These are phyloP conservation scores for Vanessa atalanta DNA, from an alignment of 1,140 invertebrate genomes.

Conservation along the genomic window DNA sequence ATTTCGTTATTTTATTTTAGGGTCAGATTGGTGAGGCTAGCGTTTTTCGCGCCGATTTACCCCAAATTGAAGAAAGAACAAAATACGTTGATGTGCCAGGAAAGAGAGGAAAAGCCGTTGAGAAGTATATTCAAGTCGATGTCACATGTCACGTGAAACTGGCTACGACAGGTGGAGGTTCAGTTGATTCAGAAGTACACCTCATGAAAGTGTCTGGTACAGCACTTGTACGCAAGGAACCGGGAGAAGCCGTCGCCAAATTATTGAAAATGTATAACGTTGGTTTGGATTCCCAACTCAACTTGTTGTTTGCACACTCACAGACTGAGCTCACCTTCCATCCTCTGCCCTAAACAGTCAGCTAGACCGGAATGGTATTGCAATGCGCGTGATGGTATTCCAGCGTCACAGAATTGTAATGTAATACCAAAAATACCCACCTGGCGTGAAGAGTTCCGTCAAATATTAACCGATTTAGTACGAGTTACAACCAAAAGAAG, in stretches of 20 bases:
- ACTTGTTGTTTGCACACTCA: constrained; percentile 83
- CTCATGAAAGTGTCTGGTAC: constrained; percentile 85
- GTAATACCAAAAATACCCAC: constrained; percentile 60
- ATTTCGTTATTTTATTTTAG: constrained; percentile 38
- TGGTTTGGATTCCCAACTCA: constrained; percentile 85
- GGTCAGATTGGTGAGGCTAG: constrained; percentile 83
- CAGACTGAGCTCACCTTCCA: constrained; percentile 84
- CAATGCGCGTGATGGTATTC: constrained; percentile 47
- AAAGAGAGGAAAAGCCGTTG: constrained; percentile 78
- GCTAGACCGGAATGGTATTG: constrained; percentile 61
- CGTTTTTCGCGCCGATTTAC: constrained; percentile 84
- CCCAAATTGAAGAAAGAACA: constrained; percentile 83
- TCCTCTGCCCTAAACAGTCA: constrained; percentile 73
- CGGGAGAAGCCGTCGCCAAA: constrained; percentile 75
- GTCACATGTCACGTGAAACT: constrained; percentile 84
- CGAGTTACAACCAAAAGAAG: constrained; percentile 64
- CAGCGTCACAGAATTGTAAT: constrained; percentile 47
- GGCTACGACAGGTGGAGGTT: constrained; percentile 81
- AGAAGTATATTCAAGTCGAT: constrained; percentile 84
- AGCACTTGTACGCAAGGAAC: constrained; percentile 83
- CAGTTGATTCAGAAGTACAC: constrained; percentile 81
- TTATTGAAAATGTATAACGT: constrained; percentile 84
- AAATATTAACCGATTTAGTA: constrained; percentile 66
- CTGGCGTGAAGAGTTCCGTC: constrained; percentile 69
- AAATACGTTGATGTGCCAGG: constrained; percentile 80